Evolutionary conservation across 2,888 invertebrate genomes (phyloP), one percentile per base, ranked within the genome.

Genomic region (Pollenia labialis): DNA sequence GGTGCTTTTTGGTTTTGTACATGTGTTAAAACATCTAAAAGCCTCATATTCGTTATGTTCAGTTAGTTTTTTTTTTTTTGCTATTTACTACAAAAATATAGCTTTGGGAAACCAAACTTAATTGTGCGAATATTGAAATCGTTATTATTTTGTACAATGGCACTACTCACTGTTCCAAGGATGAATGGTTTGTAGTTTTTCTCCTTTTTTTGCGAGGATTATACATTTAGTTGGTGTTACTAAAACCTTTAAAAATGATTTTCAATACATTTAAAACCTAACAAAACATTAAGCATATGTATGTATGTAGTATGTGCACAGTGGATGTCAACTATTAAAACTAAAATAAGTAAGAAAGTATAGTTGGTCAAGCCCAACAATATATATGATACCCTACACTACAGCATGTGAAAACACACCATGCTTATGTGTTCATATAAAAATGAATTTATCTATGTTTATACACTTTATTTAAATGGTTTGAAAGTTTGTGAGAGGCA

Each of bases 101-200:
- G 56, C 66, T 64, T 40, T 66, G 66, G 74, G 66, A 81, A 56
- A 81, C 48, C 74, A 56, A 81, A 74, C 66, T 58, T 66, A 74
- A 81, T 81, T 74, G 81, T 74, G 72, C 42, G 56, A 66, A 74
- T 40, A 74, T 74, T 56, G 58, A 42, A 60, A 60, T 58, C n/a
- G 32, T 58, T 56, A 50, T 68, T 58, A 58, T 58, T n/a, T 42
- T 64, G 4, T 68, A 23, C 48, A 48, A 46, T 48, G 14, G 16
- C 6, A 6, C 6, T 32, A 32, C 14, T 48, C 14, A 46, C 32
- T 60, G 23, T 58, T 48, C 56, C 42, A 60, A 32, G 48, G 74
- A 16, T 60, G 58, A 40, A 74, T 60, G 48, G 48, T 58, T 58
- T 44, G 56, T 48, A 54, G 18, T 74, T 46, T 58, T 71, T 40